phyloP scores from a whole-genome alignment of 2,888 invertebrate species.

The Chironomus riparius region DNA sequence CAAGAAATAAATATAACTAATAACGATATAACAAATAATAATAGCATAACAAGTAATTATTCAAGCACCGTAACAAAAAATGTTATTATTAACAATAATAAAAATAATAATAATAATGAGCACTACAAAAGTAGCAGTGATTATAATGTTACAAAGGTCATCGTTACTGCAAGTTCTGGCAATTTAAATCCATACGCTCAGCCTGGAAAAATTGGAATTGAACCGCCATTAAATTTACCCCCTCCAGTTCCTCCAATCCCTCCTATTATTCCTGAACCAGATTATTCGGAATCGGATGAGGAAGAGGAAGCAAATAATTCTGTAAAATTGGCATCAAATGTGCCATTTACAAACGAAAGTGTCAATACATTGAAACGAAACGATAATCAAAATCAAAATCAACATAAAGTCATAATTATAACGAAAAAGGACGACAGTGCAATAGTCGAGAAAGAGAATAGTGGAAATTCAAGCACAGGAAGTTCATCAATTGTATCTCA shows the following conservation, averaged over 20 bases:
- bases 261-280: constrained; percentile 85
- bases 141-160: constrained; percentile 22
- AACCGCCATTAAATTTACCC: constrained; percentile 30
- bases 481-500: constrained; percentile 50
- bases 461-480: constrained; percentile 64
- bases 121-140: neutral
- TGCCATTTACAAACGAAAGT: constrained; percentile 29
- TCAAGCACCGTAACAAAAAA: too few species aligned
- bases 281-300: constrained; percentile 81
- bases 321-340: constrained; percentile 41
- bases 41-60: too few species aligned
- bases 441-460: constrained; percentile 48
- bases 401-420: too few species aligned
- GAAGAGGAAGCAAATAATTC: constrained; percentile 59
- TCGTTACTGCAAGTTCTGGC: constrained; percentile 29
- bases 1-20: constrained; percentile 53
- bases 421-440: constrained; percentile 28
- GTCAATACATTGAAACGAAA: constrained; percentile 35
- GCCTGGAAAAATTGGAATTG: constrained; percentile 42
- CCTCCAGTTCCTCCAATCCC: constrained; percentile 67
- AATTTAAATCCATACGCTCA: constrained; percentile 50
- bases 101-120: neutral
- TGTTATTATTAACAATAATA: neutral
- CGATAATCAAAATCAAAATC: too few species aligned
- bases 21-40: too few species aligned